Percentiles rank a stretch among this genome's conserved stretches.
These are phyloP conservation scores for Thunnus thynnus DNA, from an alignment of 2,113 vertebrate species.

Conservation along the genomic window DNA sequence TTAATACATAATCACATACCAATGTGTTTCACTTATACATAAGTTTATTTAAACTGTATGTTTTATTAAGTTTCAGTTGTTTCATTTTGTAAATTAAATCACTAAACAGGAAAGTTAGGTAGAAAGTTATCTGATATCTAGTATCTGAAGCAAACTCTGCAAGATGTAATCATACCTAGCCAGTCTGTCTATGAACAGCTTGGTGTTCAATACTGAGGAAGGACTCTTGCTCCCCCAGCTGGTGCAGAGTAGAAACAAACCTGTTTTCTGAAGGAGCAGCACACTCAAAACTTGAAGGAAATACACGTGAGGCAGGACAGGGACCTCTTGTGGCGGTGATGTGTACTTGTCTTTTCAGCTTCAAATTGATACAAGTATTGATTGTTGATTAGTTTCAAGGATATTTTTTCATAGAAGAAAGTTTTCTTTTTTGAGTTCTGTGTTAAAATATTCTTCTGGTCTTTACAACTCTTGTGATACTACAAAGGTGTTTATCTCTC, in stretches of 20 bases:
- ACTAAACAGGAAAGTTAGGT: neutral
- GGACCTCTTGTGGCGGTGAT: slow-evolving; percentile 34
- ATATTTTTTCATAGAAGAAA: no score
- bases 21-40: no score
- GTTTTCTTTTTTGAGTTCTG: neutral
- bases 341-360: neutral
- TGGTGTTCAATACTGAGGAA: slow-evolving; percentile 3
- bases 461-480: no score
- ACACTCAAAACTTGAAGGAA: neutral
- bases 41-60: no score
- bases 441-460: neutral
- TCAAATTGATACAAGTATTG: neutral
- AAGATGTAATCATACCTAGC: no score
- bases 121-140: no score
- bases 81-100: neutral
- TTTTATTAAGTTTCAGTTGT: no score
- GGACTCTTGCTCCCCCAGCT: slow-evolving; percentile 52
- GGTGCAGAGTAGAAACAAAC: slow-evolving; percentile 23
- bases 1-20: no score
- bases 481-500: no score
- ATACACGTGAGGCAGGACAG: neutral
- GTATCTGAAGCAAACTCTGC: no score
- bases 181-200: no score
- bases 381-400: neutral
- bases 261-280: neutral